These are phyloP conservation scores for Phyllotreta striolata DNA, from an alignment of 2,888 invertebrate species.

Conservation along the genomic window DNA sequence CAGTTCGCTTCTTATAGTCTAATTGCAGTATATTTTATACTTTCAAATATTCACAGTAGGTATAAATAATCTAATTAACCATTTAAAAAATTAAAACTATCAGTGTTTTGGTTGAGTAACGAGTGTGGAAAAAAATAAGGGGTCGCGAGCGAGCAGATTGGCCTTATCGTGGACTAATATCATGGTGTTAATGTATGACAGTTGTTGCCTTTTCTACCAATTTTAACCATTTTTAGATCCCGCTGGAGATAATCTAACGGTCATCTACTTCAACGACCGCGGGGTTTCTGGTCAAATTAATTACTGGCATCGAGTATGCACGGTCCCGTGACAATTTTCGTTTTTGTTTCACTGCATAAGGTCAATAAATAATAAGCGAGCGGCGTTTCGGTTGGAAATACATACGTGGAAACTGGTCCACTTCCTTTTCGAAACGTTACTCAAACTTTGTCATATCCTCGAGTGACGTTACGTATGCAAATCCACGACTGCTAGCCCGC, in stretches of 20 bases:
- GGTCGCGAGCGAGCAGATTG: neutral
- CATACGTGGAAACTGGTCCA: conserved; percentile 11
- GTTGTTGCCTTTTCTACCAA: conserved; percentile 50
- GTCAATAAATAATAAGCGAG: too few relatives aligned
- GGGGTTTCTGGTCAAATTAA: conserved; percentile 50
- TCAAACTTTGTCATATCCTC: conserved; percentile 34
- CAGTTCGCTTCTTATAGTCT: too few relatives aligned
- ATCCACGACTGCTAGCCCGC: conserved; percentile 27
- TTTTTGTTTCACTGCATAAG: too few relatives aligned
- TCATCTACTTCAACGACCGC: conserved; percentile 40
- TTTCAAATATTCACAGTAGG: too few relatives aligned
- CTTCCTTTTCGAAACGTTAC: conserved; percentile 23
- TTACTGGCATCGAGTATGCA: conserved; percentile 45
- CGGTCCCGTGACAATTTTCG: conserved; percentile 41
- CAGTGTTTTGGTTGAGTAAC: too few relatives aligned
- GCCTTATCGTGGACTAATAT: conserved; percentile 50
- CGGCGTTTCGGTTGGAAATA: conserved; percentile 4
- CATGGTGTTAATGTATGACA: conserved; percentile 53
- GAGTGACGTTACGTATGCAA: conserved; percentile 38
- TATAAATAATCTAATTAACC: too few relatives aligned
- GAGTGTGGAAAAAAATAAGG: too few relatives aligned
- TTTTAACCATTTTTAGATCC: conserved; percentile 56
- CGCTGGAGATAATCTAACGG: conserved; percentile 55
- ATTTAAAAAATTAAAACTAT: too few relatives aligned
- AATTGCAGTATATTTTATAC: too few relatives aligned